Conservation (phyloP, 1,140 invertebrate genomes). For the Zaprionus capensis region DNA sequence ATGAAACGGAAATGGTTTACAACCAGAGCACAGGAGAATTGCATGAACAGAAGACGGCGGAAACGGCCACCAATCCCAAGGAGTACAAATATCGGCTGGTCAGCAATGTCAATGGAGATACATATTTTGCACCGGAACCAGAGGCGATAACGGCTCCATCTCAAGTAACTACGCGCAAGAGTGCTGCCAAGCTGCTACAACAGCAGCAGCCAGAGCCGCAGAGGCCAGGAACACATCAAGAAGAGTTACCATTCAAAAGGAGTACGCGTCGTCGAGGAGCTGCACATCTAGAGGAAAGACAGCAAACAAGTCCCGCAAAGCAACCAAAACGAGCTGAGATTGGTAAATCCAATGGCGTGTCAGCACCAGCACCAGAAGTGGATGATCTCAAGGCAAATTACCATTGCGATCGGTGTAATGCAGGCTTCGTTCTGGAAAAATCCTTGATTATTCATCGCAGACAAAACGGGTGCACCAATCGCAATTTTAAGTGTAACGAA, state of each 20-base stretch:
- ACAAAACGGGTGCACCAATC: slow-evolving; percentile 73
- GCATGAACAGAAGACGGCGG: slow-evolving; percentile 13
- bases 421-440: slow-evolving; percentile 74
- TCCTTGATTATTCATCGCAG: slow-evolving; percentile 63
- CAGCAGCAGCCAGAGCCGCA: slow-evolving; percentile 18
- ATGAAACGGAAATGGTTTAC: slow-evolving; percentile 54
- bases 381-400: slow-evolving; percentile 54
- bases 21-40: slow-evolving; percentile 42
- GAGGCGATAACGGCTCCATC: neutral
- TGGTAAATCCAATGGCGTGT: slow-evolving; percentile 12
- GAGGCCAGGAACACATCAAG: neutral
- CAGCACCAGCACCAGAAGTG: neutral
- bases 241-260: slow-evolving; percentile 30
- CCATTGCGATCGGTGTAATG: slow-evolving; percentile 74
- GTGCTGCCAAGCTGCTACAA: slow-evolving; percentile 36
- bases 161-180: slow-evolving; percentile 53
- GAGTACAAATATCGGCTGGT: slow-evolving; percentile 59
- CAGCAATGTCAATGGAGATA: slow-evolving; percentile 54
- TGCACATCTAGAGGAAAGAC: slow-evolving; percentile 19
- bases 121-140: slow-evolving; percentile 39
- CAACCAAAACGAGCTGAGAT: slow-evolving; percentile 14
- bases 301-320: neutral
- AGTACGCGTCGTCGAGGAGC: slow-evolving; percentile 35
- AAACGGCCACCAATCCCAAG: slow-evolving; percentile 17
- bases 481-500: slow-evolving; percentile 67